These are phyloP conservation scores for Chelidonichthys spinosus DNA, from an alignment of 2,797 vertebrate genomes.

Conservation along the genomic window DNA sequence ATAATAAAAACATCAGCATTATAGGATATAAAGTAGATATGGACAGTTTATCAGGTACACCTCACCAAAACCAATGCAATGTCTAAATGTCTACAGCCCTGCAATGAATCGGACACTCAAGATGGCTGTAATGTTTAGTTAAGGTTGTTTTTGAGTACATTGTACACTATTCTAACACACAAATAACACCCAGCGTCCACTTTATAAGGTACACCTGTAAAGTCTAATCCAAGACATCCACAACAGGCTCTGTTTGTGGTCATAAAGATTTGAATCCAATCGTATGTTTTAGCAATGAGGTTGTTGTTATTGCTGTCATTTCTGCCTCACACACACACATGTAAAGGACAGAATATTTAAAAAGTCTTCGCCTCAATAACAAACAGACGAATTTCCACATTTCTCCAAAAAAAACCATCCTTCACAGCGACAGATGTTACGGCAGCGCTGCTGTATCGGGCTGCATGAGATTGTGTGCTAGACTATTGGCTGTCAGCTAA, in stretches of 20 bases:
- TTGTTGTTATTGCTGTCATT: not conserved
- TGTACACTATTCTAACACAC: not conserved
- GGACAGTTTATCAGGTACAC: not conserved
- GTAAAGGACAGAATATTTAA: not conserved
- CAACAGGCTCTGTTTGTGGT: too few species aligned
- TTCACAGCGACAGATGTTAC: not conserved
- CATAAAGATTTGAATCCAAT: not conserved
- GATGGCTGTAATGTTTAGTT: not conserved
- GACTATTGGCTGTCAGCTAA: not conserved
- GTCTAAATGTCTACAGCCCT: not conserved
- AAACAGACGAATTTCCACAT: not conserved
- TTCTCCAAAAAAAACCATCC: not conserved
- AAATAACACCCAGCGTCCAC: not conserved
- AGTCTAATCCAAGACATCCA: not conserved
- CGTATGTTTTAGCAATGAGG: not conserved
- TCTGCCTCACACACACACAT: too few species aligned
- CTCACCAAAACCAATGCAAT: not conserved
- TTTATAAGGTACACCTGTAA: conserved; percentile 14
- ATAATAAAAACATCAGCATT: not conserved
- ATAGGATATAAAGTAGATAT: not conserved
- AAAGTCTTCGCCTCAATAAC: not conserved
- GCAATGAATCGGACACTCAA: not conserved
- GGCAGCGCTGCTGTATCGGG: not conserved
- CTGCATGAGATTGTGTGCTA: not conserved
- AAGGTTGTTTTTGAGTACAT: conserved; percentile 1